Conservation (phyloP, 2,888 invertebrate genomes). For the Silvanus unidentatus region DNA sequence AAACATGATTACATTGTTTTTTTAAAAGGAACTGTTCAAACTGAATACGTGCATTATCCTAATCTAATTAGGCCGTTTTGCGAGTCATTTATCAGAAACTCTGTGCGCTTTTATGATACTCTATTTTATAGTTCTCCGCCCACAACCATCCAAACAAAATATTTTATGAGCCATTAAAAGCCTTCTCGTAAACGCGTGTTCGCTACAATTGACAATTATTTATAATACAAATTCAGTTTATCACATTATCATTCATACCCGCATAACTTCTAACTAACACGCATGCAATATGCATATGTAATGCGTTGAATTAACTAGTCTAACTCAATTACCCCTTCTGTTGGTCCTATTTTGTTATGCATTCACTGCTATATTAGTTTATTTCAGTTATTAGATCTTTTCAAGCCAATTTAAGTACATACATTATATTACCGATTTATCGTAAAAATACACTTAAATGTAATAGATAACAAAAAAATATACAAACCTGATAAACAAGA, state of each 20-base stretch:
- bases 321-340: constrained; percentile 1
- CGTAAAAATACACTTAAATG: too few species aligned
- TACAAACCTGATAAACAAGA: constrained; percentile 56
- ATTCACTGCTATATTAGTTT: neutral
- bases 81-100: constrained; percentile 24
- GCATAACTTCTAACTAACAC: constrained; percentile 30
- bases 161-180: constrained; percentile 40
- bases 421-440: too few species aligned
- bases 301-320: too few species aligned
- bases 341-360: too few species aligned
- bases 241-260: constrained; percentile 33
- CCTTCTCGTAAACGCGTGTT: constrained; percentile 23
- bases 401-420: constrained; percentile 7
- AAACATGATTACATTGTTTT: neutral
- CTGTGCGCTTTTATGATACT: constrained; percentile 1
- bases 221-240: constrained; percentile 34
- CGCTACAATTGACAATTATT: constrained; percentile 37
- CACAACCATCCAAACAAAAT: constrained; percentile 10
- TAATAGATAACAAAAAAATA: neutral
- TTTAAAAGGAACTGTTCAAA: neutral
- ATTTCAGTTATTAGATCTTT: neutral
- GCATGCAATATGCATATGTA: neutral
- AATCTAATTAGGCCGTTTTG: constrained; percentile 33
- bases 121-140: constrained; percentile 2
- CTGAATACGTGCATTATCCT: constrained; percentile 28